Base-by-base conservation (phyloP, 2,113 vertebrate species). In the Corythornis vintsioides region DNA sequence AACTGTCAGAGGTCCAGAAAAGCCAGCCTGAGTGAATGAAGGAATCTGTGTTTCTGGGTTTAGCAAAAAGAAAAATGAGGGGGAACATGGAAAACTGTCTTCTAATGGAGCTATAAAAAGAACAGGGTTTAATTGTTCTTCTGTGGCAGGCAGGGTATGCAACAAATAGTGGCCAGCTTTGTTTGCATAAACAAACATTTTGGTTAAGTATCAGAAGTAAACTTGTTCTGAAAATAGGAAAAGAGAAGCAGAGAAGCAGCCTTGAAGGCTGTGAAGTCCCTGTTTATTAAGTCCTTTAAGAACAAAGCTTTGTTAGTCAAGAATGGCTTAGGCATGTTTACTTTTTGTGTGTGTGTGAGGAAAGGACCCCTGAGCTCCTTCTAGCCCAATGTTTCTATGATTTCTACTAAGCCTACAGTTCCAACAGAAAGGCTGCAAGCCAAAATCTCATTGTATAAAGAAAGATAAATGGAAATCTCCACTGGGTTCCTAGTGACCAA, bases 211-310 rank as follows among this genome's bases (percentile, higher is more conserved):
- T 87, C 33, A 52, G 84, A 82, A 76, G 50, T 35, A 89, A 67
- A 89, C 89, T 88, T 91, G 55, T 91, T 76, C 75, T 89, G 89
- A 76, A 88, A 85, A 88, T 31, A 47, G 42, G 82, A 83, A 83
- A 42, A 89, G 72, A 66, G 64, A 80, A 89, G 56, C 50, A 72
- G 45, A 47, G 71, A 87, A 88, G 48, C 53, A 82, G 87, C 48
- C 57, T 60, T 83, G 55, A 72, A 92, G n/a, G 38, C 82, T 92
- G 45, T 48, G 50, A 79, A 90, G 38, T 83, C 56, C 17, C 24
- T 74, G 52, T 77, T 88, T 66, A 59, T 56, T 33, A 43, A 83
- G 52, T 80, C 19, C 15, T 82, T 71, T 70, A 45, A 74, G 61
- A 85, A 67, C 31, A 88, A 61, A 89, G 59, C 33, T 76, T 71